Evolutionary conservation across 2,888 invertebrate species (phyloP).

Genomic region (Pheosia tremula): DNA sequence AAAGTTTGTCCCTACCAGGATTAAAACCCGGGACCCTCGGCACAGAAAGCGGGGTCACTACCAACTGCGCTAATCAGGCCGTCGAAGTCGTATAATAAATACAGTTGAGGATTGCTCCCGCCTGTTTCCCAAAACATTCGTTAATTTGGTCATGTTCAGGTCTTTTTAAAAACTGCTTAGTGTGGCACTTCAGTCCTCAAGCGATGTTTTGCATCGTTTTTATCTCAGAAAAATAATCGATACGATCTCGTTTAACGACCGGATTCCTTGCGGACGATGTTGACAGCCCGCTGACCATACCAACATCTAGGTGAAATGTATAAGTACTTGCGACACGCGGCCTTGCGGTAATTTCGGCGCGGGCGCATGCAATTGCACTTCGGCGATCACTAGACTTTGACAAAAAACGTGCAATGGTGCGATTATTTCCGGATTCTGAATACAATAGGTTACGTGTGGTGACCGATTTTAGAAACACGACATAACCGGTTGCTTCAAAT

Average conservation of each 20-base stretch:
- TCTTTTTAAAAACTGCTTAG: no score
- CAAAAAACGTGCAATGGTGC: constrained; percentile 1
- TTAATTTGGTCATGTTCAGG: no score
- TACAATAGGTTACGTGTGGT: constrained; percentile 1
- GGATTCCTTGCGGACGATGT: constrained; percentile 31
- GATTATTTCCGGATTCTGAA: constrained; percentile 2
- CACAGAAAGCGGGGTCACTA: no score
- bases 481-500: not conserved
- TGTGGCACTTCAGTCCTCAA: no score
- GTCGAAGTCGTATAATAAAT: no score
- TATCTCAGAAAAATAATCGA: not conserved
- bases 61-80: no score
- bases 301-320: constrained; percentile 36
- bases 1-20: no score
- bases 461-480: not conserved
- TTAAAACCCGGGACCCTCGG: no score
- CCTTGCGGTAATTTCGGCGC: constrained; percentile 48
- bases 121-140: no score
- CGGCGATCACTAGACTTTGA: constrained; percentile 4
- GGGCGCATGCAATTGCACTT: constrained; percentile 32
- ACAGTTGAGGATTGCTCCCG: no score
- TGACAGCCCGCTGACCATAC: constrained; percentile 26
- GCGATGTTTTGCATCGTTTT: not conserved
- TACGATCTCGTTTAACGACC: constrained; percentile 19
- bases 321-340: constrained; percentile 41